phyloP scores from a whole-genome alignment of 2,888 invertebrate genomes.

The Mesorhabditis spiculigera region DNA sequence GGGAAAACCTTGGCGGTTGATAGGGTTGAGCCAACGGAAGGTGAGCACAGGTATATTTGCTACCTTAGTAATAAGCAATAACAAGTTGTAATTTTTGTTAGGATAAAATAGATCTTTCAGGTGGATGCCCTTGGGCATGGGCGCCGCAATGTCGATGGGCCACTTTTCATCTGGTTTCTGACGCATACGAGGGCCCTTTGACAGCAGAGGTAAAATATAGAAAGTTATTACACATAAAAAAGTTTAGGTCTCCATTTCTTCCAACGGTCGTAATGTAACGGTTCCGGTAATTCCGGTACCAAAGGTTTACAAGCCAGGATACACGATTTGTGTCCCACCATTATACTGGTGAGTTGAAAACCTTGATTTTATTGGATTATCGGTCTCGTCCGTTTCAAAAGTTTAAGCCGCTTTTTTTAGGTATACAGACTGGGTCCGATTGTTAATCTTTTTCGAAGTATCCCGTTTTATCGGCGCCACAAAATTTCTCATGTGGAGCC shows the following conservation, averaged over 20 bases:
- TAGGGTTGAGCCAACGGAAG: too few relatives aligned
- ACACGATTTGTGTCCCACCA: background rate
- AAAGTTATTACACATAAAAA: background rate
- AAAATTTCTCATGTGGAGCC: background rate
- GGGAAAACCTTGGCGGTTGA: too few relatives aligned
- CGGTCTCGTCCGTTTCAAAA: background rate
- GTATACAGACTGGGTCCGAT: slow-evolving; percentile 3
- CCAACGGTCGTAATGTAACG: background rate
- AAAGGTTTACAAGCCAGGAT: background rate
- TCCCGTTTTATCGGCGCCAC: background rate
- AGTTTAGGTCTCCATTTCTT: background rate
- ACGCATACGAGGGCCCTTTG: background rate
- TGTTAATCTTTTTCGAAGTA: background rate
- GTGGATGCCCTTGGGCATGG: background rate
- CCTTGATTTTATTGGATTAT: background rate
- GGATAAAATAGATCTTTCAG: background rate
- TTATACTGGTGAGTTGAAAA: background rate
- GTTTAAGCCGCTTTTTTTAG: background rate
- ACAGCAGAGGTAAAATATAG: background rate
- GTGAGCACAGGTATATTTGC: too few relatives aligned
- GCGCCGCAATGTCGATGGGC: background rate
- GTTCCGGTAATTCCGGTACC: background rate
- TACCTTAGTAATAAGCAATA: too few relatives aligned
- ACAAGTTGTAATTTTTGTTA: too few relatives aligned
- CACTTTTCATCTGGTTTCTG: background rate